These are phyloP conservation scores for Urosaurus nigricauda DNA, from an alignment of 2,797 vertebrate species.

Conservation along the genomic window DNA sequence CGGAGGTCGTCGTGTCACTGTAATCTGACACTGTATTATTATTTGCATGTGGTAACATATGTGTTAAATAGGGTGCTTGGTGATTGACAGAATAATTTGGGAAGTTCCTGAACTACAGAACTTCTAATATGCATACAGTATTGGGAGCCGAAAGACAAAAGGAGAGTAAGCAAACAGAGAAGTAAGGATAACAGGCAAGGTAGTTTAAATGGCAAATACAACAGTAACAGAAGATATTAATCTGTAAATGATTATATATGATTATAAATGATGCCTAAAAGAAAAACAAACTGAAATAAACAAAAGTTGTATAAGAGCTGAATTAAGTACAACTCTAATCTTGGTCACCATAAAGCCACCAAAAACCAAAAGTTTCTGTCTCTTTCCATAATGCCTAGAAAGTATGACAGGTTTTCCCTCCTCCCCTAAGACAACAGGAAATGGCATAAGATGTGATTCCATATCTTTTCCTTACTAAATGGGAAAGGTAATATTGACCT, in stretches of 20 bases:
- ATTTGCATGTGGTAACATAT: too few species aligned
- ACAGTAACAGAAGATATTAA: background rate
- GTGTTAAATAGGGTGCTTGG: background rate
- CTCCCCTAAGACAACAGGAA: background rate
- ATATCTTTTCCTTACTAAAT: background rate
- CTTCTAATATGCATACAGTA: background rate
- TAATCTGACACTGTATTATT: background rate
- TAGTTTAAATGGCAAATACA: background rate
- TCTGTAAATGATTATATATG: too few species aligned
- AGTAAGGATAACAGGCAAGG: background rate
- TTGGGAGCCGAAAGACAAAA: background rate
- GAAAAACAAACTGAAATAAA: background rate
- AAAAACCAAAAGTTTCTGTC: background rate
- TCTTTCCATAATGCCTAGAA: background rate
- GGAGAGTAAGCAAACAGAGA: background rate
- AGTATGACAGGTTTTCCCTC: background rate
- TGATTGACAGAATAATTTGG: background rate
- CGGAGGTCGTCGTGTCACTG: too few species aligned
- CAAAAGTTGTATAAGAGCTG: background rate
- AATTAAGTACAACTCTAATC: background rate
- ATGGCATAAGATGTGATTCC: background rate
- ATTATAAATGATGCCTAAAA: background rate
- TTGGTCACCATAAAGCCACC: background rate
- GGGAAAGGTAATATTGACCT: background rate
- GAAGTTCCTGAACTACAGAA: too few species aligned